Evolutionary conservation across 2,888 invertebrate genomes (phyloP), one percentile per base, ranked within the genome.

Genomic region (Pseudolycoriella hygida): DNA sequence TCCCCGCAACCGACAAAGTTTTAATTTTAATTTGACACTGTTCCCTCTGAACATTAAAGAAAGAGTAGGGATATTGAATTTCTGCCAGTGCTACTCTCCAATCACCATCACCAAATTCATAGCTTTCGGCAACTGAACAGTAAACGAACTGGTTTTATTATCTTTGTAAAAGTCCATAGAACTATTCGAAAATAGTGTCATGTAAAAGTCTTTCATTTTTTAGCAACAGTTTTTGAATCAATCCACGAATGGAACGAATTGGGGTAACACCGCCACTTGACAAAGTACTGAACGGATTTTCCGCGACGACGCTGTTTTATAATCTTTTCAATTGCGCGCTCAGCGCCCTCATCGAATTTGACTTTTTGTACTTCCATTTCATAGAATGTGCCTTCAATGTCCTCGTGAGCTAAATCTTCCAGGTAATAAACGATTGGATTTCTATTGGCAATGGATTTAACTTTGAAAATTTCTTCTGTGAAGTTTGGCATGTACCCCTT

Each of bases 321-420:
- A n/a, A n/a, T n/a, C n/a, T n/a, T 37, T 37, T 37, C 37, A 37
- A 37, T 37, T 37, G 14, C 4, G 4, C 14, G 5, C 4, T 37
- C 6, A n/a, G 37, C 5, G 4, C 14, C 8, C 11, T 37, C 14
- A 37, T n/a, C n/a, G 10, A 39, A 17, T 14, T 17, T 6, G 2
- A 43, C 10, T 32, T 15, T 43, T 18, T 43, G 43, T 18, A 43
- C 12, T 34, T 43, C 43, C 14, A 11, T 32, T 43, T 43, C 43
- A n/a, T 43, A 43, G 30, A 43, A 43, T 10, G 17, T 18, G 11
- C 43, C 43, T n/a, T 32, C 18, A 18, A 43, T 43, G 2, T 15
- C 4, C 14, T 11, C 11, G 8, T 30, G 18, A 18, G 10, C 12
- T 18, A 4, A 31, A 30, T 43, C 43, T 31, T 18, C 11, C 18